These are phyloP conservation scores for Drosophila watanabei DNA, from an alignment of 1,140 invertebrate species.

Conservation along the genomic window DNA sequence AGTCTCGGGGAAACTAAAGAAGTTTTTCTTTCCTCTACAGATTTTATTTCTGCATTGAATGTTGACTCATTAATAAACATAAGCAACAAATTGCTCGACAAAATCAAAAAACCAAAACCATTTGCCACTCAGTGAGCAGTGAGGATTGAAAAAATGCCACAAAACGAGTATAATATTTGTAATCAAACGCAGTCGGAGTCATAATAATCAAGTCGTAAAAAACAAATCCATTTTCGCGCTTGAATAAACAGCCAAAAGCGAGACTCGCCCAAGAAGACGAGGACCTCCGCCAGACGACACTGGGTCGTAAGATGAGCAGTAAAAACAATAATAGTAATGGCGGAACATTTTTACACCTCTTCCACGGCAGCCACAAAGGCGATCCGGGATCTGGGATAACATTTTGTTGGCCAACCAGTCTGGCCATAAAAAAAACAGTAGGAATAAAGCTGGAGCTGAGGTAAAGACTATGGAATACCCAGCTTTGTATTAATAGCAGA, in stretches of 20 bases:
- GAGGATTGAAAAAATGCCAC: slow-evolving; percentile 25
- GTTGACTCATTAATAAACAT: slow-evolving; percentile 80
- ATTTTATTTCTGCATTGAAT: slow-evolving; percentile 45
- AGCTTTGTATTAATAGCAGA: neutral
- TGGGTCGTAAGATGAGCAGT: slow-evolving; percentile 48
- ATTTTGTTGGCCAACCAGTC: slow-evolving; percentile 52
- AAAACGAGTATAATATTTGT: slow-evolving; percentile 70
- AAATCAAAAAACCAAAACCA: slow-evolving; percentile 66
- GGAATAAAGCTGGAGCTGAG: neutral
- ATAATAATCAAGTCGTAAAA: slow-evolving; percentile 85
- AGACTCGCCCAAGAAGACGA: slow-evolving; percentile 18
- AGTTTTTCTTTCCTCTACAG: neutral
- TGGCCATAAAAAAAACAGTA: slow-evolving; percentile 56
- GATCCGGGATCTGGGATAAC: slow-evolving; percentile 51
- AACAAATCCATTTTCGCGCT: slow-evolving; percentile 84
- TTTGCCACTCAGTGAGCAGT: slow-evolving; percentile 54
- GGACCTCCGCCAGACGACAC: slow-evolving; percentile 27
- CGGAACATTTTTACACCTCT: slow-evolving; percentile 76
- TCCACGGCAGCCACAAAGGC: slow-evolving; percentile 52
- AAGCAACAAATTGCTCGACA: slow-evolving; percentile 60
- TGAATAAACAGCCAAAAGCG: slow-evolving; percentile 62
- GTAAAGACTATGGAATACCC: neutral
- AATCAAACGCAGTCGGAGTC: slow-evolving; percentile 80
- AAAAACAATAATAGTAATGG: slow-evolving; percentile 83
- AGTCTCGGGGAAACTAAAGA: neutral